Percentiles rank a stretch among this genome's conserved stretches.
Conservation (phyloP, 2,113 vertebrate genomes). For the Steatornis caripensis region DNA sequence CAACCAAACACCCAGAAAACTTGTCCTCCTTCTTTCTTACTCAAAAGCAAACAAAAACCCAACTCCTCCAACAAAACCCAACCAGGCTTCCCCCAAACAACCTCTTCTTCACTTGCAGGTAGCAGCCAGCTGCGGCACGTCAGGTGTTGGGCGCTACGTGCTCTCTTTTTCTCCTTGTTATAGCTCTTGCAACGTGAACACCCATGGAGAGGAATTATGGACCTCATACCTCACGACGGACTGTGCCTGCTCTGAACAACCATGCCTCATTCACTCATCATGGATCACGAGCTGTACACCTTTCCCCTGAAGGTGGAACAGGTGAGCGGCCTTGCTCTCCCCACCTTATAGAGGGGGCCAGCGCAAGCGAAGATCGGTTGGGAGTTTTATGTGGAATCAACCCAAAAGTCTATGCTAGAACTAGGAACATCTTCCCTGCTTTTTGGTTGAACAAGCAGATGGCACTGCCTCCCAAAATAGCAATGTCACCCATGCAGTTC, state of each 20-base stretch:
- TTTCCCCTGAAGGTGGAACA: not conserved
- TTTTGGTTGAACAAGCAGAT: conserved; percentile 55
- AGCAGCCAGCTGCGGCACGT: not conserved
- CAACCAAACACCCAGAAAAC: not conserved
- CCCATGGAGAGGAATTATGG: not conserved
- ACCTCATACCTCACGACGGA: fast-evolving
- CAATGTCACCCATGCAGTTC: conserved; percentile 35
- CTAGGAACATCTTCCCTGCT: conserved; percentile 29
- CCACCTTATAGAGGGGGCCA: not conserved
- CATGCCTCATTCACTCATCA: not conserved
- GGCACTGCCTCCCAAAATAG: conserved; percentile 42
- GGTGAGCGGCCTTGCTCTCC: not conserved
- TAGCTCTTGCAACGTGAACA: not conserved
- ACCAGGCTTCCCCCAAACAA: not conserved
- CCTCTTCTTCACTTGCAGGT: not conserved
- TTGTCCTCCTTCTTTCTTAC: not conserved
- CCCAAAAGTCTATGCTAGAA: conserved; percentile 14
- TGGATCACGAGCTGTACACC: not conserved
- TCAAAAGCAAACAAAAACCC: not conserved
- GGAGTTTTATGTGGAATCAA: conserved; percentile 9
- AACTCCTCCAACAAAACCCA: not conserved
- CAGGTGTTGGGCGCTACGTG: not conserved
- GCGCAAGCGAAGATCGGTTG: fast-evolving
- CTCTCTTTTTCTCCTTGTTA: not conserved
- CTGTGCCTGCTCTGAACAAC: not conserved